Percentiles rank a stretch among this genome's conserved stretches.
phyloP scores from a whole-genome alignment of 1,140 invertebrate species.

The Diorhabda elongata region DNA sequence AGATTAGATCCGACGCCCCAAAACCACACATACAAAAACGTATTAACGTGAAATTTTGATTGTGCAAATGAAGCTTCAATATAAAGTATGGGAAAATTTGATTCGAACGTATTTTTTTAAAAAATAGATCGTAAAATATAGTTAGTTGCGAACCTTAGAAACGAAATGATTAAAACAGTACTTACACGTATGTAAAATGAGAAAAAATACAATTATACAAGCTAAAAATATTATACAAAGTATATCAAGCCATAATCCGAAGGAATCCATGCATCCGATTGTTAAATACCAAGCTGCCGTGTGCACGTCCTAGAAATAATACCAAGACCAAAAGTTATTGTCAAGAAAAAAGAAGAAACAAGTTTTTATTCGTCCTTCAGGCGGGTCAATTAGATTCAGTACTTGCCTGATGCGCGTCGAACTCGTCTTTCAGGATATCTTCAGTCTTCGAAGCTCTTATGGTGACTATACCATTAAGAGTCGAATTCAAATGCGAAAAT shows the following conservation, averaged over 20 bases:
- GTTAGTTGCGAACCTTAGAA: not conserved
- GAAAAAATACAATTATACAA: constrained; percentile 67
- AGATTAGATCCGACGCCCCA: too few relatives aligned
- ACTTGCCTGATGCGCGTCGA: constrained; percentile 45
- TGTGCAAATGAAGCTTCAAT: too few relatives aligned
- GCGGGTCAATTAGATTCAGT: not conserved
- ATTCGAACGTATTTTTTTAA: not conserved
- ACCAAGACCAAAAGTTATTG: not conserved
- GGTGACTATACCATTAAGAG: constrained; percentile 43
- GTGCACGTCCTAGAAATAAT: constrained; percentile 29
- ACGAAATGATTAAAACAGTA: constrained; percentile 3
- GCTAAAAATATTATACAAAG: constrained; percentile 66
- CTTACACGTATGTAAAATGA: constrained; percentile 52
- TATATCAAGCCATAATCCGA: constrained; percentile 76
- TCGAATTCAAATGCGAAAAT: constrained; percentile 65
- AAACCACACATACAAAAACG: too few relatives aligned
- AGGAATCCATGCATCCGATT: constrained; percentile 66
- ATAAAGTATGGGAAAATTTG: too few relatives aligned
- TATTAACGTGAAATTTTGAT: too few relatives aligned
- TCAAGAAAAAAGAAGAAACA: not conserved
- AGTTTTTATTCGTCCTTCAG: not conserved
- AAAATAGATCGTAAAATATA: not conserved
- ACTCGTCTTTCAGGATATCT: constrained; percentile 42
- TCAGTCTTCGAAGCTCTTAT: constrained; percentile 47
- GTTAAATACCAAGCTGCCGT: constrained; percentile 59